Base-by-base conservation (phyloP, 2,888 invertebrate species). In the Diplazon laetatorius region DNA sequence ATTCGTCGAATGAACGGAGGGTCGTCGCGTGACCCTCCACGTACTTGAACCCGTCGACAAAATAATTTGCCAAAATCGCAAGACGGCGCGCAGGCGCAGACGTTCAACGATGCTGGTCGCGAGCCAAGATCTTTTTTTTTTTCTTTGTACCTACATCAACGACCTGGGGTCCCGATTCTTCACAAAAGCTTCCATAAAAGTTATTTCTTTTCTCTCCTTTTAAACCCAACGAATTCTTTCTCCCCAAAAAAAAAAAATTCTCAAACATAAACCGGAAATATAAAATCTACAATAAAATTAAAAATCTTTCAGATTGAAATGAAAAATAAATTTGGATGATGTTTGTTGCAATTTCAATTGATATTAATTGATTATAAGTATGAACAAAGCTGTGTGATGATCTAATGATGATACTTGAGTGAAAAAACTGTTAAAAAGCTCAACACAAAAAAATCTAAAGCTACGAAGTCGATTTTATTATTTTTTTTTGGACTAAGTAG, bases 21-120 rank as follows among this genome's bases (percentile, higher is more conserved):
- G 16, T 42, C n/a, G 14, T 25, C 39, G 39, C 35, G 52, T 39
- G 50, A 66, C 65, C n/a, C n/a, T n/a, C n/a, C 22, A 52, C 65
- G 65, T 39, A 50, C 65, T 66, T 66, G 65, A 66, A 66, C 65
- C 16, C 52, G 52, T 10, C 1, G 2, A 30, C 8, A 0, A 66
- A 52, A 52, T n/a, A 25, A 22, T 39, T 39, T 66, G 65, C 65
- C 52, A 52, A 66, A 66, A 66, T 22, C n/a, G n/a, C n/a, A n/a
- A n/a, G n/a, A n/a, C n/a, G n/a, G 20, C 39, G 35, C 65, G 48
- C 50, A 50, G 37, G 12, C 10, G 14, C 22, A 39, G 9, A 30
- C 52, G 20, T 52, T 66, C 30, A 30, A 9, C 30, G 50, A 37
- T 9, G 65, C 39, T 66, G 52, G 52, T 66, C 65, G 35, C 52